phyloP scores from a whole-genome alignment of 1,140 invertebrate genomes.

The Stegodyphus dumicola region DNA sequence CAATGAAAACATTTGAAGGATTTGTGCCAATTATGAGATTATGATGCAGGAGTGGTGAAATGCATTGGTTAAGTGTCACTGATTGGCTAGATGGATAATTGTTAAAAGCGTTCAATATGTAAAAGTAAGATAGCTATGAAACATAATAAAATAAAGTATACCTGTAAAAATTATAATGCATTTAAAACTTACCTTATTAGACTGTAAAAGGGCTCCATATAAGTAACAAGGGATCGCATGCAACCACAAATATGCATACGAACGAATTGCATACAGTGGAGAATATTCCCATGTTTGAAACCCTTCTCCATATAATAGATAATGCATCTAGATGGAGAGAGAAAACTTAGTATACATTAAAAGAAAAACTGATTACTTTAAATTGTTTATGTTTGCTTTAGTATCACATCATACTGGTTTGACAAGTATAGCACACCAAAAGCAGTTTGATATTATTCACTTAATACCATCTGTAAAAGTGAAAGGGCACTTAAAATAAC shows the following conservation, averaged over 20 bases:
- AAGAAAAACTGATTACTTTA: not conserved
- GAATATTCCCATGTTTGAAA: conserved; percentile 99
- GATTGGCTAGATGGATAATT: no score
- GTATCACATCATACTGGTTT: no score
- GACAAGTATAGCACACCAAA: no score
- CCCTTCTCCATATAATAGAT: conserved; percentile 85
- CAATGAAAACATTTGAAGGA: no score
- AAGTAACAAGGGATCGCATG: conserved; percentile 87
- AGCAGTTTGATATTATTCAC: no score
- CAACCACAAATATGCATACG: conserved; percentile 89
- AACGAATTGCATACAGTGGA: conserved; percentile 91
- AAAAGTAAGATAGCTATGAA: not conserved
- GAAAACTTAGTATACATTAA: not conserved
- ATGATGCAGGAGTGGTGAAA: no score
- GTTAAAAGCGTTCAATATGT: no score
- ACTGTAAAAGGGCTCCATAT: conserved; percentile 79
- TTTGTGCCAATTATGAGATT: no score
- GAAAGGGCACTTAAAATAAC: no score
- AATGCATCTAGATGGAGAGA: conserved; percentile 75
- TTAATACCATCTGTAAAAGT: no score
- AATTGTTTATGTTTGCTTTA: not conserved
- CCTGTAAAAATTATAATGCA: not conserved
- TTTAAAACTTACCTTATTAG: conserved; percentile 70
- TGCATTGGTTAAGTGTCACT: no score
- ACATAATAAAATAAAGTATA: not conserved